Evolutionary conservation across 2,888 invertebrate species (phyloP).

Genomic region (Zaprionus obscuricornis): DNA sequence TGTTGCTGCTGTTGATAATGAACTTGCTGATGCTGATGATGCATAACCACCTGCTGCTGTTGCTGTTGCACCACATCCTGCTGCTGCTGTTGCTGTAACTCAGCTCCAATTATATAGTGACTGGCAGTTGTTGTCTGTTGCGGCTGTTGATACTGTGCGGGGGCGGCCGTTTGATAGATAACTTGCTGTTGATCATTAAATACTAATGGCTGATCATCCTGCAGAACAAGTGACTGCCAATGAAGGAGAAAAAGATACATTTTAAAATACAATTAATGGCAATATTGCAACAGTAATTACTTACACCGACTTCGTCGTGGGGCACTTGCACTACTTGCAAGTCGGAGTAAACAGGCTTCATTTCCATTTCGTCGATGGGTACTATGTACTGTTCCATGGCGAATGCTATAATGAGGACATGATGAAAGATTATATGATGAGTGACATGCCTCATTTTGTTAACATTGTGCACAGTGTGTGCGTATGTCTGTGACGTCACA

Average conservation of each 20-base stretch:
- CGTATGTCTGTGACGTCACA: conserved; percentile 61
- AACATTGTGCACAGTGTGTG: too few species aligned
- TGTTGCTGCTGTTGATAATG: conserved; percentile 67
- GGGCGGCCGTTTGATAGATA: conserved; percentile 80
- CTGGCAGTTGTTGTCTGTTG: conserved; percentile 68
- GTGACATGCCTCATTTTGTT: too few species aligned
- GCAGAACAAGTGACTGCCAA: conserved; percentile 73
- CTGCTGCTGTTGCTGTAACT: conserved; percentile 64
- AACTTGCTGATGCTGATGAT: conserved; percentile 73
- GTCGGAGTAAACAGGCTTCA: conserved; percentile 87
- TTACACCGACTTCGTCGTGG: conserved; percentile 80
- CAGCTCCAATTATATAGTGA: conserved; percentile 69
- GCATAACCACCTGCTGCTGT: conserved; percentile 68
- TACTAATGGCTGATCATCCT: conserved; percentile 81
- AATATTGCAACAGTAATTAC: conserved; percentile 26
- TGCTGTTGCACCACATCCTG: conserved; percentile 63
- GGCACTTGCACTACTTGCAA: conserved; percentile 82
- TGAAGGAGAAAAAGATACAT: conserved; percentile 13
- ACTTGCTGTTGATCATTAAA: conserved; percentile 84
- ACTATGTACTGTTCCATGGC: conserved; percentile 89
- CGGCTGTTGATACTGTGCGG: conserved; percentile 72
- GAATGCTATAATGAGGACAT: neutral
- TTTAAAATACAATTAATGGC: too few species aligned
- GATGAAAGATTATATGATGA: too few species aligned
- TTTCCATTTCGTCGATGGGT: conserved; percentile 86